phyloP scores from a whole-genome alignment of 1,140 invertebrate genomes.

The Papilio polyxenes region DNA sequence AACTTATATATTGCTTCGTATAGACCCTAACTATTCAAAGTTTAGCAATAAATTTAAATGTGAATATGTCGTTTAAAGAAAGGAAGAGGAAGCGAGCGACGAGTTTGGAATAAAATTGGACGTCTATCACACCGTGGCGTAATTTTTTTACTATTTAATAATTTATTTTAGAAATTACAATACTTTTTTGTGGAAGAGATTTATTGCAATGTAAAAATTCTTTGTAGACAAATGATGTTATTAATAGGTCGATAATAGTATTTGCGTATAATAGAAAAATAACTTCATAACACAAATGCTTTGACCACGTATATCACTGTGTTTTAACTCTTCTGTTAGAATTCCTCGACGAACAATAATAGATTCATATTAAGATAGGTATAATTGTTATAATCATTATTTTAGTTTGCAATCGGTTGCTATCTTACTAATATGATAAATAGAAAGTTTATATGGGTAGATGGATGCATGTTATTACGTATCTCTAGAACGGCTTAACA shows the following conservation, averaged over 20 bases:
- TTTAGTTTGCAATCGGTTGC: too few species aligned
- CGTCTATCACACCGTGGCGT: conserved; percentile 36
- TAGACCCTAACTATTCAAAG: conserved; percentile 62
- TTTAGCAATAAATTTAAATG: conserved; percentile 71
- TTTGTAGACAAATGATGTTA: not conserved
- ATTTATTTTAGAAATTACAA: not conserved
- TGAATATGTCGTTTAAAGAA: conserved; percentile 68
- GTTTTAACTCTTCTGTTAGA: too few species aligned
- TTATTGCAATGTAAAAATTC: not conserved
- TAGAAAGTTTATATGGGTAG: too few species aligned
- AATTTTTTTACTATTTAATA: not conserved
- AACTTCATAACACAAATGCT: too few species aligned
- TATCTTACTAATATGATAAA: too few species aligned
- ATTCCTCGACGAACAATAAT: too few species aligned
- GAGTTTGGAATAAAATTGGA: conserved; percentile 51
- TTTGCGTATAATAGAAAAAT: too few species aligned
- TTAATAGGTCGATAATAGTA: not conserved
- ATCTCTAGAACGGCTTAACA: too few species aligned
- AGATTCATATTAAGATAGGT: too few species aligned
- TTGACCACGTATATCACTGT: too few species aligned
- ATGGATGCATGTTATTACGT: too few species aligned
- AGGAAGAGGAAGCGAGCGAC: conserved; percentile 53
- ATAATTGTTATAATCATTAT: too few species aligned
- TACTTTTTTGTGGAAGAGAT: not conserved
- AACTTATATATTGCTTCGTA: conserved; percentile 62